These are phyloP conservation scores for Apodemia mormo DNA, from an alignment of 2,888 invertebrate species.

Conservation along the genomic window DNA sequence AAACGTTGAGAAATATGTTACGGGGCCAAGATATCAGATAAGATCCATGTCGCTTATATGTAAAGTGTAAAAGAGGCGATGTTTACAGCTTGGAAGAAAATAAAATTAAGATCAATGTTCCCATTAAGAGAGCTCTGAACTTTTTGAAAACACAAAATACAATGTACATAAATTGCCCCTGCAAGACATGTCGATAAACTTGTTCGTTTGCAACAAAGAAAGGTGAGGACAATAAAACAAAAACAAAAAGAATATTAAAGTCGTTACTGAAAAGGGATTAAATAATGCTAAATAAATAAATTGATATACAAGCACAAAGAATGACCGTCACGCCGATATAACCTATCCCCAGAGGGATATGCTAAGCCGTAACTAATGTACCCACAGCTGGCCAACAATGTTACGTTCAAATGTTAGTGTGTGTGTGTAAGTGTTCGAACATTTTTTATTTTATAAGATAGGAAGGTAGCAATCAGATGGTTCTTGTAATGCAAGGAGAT, in stretches of 20 bases:
- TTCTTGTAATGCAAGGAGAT: no score
- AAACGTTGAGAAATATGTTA: conserved; percentile 51
- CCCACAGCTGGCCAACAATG: background rate
- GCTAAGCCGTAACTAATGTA: background rate
- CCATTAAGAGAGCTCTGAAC: conserved; percentile 61
- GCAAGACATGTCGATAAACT: conserved; percentile 59
- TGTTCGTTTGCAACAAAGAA: conserved; percentile 49
- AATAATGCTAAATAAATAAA: background rate
- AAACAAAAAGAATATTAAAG: background rate
- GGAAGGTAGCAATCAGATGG: no score
- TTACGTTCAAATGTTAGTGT: no score
- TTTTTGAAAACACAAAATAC: conserved; percentile 51
- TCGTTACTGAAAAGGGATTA: background rate
- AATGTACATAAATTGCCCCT: conserved; percentile 52
- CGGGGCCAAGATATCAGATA: conserved; percentile 44
- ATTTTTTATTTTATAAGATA: no score
- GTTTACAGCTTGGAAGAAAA: conserved; percentile 21
- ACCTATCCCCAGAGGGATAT: background rate
- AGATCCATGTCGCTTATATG: conserved; percentile 27
- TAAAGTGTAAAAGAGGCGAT: conserved; percentile 31
- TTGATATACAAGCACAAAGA: background rate
- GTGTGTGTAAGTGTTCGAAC: no score
- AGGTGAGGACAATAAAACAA: conserved; percentile 22
- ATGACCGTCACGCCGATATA: background rate
- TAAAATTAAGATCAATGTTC: conserved; percentile 46